phyloP scores from a whole-genome alignment of 1,140 invertebrate genomes.

The Campodea augens region DNA sequence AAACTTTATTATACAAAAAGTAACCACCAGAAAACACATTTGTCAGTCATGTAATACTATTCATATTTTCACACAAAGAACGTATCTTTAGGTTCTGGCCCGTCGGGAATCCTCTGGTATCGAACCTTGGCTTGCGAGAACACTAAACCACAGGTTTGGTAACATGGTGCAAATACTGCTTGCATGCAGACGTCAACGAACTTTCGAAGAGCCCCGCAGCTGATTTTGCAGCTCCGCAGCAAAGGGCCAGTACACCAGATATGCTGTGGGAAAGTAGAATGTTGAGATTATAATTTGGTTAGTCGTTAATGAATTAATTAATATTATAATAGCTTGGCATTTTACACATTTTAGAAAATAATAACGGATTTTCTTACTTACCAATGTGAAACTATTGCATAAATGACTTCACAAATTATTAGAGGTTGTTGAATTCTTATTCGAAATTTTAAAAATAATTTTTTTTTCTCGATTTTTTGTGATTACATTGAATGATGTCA shows the following conservation, averaged over 20 bases:
- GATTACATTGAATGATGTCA: too few species aligned
- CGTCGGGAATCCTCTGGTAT: conserved; percentile 28
- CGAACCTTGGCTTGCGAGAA: conserved; percentile 41
- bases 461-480: too few species aligned
- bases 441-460: too few species aligned
- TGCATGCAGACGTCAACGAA: conserved; percentile 34
- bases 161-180: conserved; percentile 37
- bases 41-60: too few species aligned
- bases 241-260: conserved; percentile 48
- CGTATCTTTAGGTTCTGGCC: conserved; percentile 20
- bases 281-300: neutral
- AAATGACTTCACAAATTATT: neutral
- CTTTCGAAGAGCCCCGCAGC: conserved; percentile 36
- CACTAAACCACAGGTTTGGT: conserved; percentile 37
- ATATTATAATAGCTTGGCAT: neutral
- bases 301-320: neutral
- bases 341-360: neutral
- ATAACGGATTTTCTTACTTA: neutral
- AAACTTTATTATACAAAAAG: too few species aligned
- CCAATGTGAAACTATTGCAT: neutral
- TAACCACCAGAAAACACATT: too few species aligned
- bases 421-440: too few species aligned
- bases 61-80: too few species aligned
- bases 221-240: conserved; percentile 42
- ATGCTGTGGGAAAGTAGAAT: conserved; percentile 35